Base-by-base conservation (phyloP, 2,797 vertebrate species). In the Etheostoma nigrum region DNA sequence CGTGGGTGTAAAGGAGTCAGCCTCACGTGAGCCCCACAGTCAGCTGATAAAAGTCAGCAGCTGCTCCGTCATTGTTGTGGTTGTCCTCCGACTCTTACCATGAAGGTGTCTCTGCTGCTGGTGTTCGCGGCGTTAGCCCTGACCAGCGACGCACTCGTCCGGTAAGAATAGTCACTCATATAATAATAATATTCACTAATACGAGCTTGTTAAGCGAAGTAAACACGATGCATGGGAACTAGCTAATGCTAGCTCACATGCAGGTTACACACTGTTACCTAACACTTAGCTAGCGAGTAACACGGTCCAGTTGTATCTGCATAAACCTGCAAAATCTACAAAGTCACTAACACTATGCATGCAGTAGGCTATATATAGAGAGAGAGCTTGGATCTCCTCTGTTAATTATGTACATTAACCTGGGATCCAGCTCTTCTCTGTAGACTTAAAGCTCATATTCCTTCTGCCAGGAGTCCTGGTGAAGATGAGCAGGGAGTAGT, bases 121-220 rank as follows among this genome's bases (percentile, higher is more conserved):
- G 67, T 93, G 6, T 44, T 94, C 14, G 87, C 89, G 58, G 91
- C 82, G 2, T 67, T 92, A 2, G 76, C 80, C 0, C 82, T 95
- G 65, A 87, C 76, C 9, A 70, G 52, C 62, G 85, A 95, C 40
- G 94, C 92, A 0, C 68, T 96, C 9, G 69, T 95, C 16, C 86
- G 95, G 95, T 96, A 86, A 95, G 93, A 36, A 44, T 30, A 40
- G 0, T 4, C 7, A n/a, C 11, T 42, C 8, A 47, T 2, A 6
- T 23, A 23, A 23, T 23, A 23, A 23, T 23, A 23, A 23, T 30
- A 40, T 0, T 6, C 7, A n/a, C 11, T 42, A 12, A 47, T 2
- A 6, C 5, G 1, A 44, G 36, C 1, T 10, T 42, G 25, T 1
- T 18, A 12, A 21, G 10, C 1, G 4, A 4, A n/a, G 4, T n/a